These are phyloP conservation scores for Lissocephala sabroskyi DNA, from an alignment of 2,888 invertebrate genomes.

Conservation along the genomic window DNA sequence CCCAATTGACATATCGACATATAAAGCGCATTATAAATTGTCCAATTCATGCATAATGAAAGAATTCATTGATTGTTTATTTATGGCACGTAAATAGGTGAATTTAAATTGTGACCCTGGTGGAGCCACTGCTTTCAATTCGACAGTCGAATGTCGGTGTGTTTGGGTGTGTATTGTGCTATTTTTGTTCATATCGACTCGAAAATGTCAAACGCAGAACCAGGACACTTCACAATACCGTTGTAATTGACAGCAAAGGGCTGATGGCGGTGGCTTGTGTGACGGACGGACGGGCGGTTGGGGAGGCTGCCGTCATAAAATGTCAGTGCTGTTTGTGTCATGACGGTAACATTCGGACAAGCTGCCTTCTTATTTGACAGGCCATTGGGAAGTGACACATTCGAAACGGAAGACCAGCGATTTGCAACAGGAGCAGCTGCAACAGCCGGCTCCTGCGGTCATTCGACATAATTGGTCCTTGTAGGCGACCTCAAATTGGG, in stretches of 20 bases:
- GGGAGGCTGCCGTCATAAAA: slow-evolving; percentile 44
- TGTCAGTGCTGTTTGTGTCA: slow-evolving; percentile 52
- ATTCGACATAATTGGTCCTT: slow-evolving; percentile 52
- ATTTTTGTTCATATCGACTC: slow-evolving; percentile 59
- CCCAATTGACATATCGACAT: too few species aligned
- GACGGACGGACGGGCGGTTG: not conserved
- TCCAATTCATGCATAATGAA: too few species aligned
- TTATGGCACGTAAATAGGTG: slow-evolving; percentile 54
- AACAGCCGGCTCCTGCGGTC: slow-evolving; percentile 35
- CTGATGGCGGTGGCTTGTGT: not conserved
- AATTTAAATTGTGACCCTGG: slow-evolving; percentile 52
- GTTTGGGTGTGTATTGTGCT: slow-evolving; percentile 24
- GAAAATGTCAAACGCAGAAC: slow-evolving; percentile 65
- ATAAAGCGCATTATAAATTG: too few species aligned
- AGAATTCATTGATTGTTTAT: slow-evolving; percentile 61
- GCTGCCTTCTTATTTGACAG: slow-evolving; percentile 64
- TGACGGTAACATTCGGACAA: slow-evolving; percentile 60
- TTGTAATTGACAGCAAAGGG: slow-evolving; percentile 56
- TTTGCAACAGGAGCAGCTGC: slow-evolving; percentile 36
- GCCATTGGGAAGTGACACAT: slow-evolving; percentile 47
- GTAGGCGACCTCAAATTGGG: slow-evolving; percentile 57
- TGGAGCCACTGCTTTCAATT: too few species aligned
- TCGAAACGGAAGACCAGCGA: too few species aligned
- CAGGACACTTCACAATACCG: slow-evolving; percentile 60
- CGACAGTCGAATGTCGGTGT: slow-evolving; percentile 1